Base-by-base conservation (phyloP, 2,888 invertebrate species). In the Nemoura dubitans region DNA sequence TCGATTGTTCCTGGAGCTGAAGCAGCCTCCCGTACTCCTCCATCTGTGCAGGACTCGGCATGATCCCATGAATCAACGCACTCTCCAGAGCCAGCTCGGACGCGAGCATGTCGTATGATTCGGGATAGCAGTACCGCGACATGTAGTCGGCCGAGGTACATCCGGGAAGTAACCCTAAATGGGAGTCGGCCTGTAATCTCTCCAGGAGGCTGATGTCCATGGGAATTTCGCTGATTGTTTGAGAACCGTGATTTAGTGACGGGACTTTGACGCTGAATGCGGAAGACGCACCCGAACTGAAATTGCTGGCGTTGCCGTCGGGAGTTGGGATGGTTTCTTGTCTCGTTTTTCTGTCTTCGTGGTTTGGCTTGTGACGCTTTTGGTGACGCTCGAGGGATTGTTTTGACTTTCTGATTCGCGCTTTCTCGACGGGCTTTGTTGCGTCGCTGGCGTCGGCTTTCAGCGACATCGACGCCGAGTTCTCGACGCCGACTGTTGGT, bases 1-100 rank as follows among this genome's bases (percentile, higher is more conserved):
- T 43, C 10, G 28, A 28, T n/a, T 85, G 26, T 14, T 83, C 83
- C 59, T 86, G 85, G 6, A 86, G 77, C 29, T 87, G 86, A 10
- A 87, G 82, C 81, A 86, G 43, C 30, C 86, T 43, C 36, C 86
- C 86, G 85, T 87, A 87, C 76, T 86, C 87, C 80, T 87, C 87
- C 84, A 84, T 27, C 83, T 83, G 83, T 10, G 42, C 83, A 0
- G 83, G 42, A 42, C 83, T 83, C 42, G 83, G 83, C 82, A 83
- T 30, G 25, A 83, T 36, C 25, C 83, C 83, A 42, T 42, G 86
- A 26, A 85, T 30, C 27, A 85, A 42, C 25, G 87, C 86, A 59
- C 85, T 83, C 43, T 86, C 87, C 82, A 86, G 76, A n/a, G 42
- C 80, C 83, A 87, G 77, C 83, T 86, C 87, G 14, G 43, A 82